Conservation (phyloP, 2,113 vertebrate species). For the Eurypyga helias region DNA sequence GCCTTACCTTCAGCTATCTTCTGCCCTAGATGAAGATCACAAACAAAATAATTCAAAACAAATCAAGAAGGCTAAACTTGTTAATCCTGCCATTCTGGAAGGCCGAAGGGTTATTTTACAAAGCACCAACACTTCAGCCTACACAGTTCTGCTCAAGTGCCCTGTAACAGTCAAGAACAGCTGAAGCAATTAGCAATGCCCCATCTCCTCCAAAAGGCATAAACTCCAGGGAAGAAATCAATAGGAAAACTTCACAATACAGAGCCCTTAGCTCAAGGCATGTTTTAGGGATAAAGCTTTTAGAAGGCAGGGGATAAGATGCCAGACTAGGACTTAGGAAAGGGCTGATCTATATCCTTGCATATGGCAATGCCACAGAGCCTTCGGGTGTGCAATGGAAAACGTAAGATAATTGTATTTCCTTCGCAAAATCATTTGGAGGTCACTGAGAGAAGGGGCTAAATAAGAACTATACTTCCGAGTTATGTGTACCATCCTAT, state of each 20-base stretch:
- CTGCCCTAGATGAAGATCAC: background rate
- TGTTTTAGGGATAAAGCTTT: background rate
- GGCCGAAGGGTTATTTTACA: background rate
- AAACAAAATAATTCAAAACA: background rate
- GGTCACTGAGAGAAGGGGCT: background rate
- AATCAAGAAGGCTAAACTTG: slow-evolving; percentile 8
- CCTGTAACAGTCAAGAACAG: background rate
- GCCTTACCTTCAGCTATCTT: background rate
- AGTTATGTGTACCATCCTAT: background rate
- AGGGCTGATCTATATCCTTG: background rate
- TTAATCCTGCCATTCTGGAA: slow-evolving; percentile 13
- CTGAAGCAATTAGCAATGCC: slow-evolving; percentile 40
- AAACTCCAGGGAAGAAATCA: slow-evolving; percentile 28
- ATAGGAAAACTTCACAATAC: slow-evolving; percentile 8
- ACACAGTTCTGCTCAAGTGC: background rate
- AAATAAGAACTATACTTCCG: background rate
- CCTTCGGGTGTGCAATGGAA: fast-evolving
- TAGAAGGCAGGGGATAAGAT: slow-evolving; percentile 4
- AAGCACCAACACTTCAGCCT: background rate
- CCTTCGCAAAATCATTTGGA: background rate
- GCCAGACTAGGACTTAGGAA: background rate
- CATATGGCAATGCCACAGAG: fast-evolving
- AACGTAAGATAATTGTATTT: background rate
- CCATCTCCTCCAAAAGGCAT: slow-evolving; percentile 4
- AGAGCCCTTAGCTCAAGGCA: slow-evolving; percentile 10